Conservation (phyloP, 1,140 invertebrate species). For the Pogonomyrmex barbatus region DNA sequence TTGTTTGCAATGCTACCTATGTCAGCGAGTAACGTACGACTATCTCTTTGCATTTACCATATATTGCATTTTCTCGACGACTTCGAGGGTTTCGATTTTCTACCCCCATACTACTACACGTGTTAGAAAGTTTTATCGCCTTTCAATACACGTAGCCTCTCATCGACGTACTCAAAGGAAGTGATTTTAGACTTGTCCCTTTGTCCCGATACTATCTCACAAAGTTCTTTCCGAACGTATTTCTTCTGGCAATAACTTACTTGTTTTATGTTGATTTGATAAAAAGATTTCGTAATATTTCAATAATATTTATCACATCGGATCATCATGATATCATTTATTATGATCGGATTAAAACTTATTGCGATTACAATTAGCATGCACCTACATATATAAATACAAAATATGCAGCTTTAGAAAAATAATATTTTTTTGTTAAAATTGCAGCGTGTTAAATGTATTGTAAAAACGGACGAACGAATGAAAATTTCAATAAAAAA, state of each 20-base stretch:
- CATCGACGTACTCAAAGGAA: constrained; percentile 55
- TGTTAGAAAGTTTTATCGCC: constrained; percentile 59
- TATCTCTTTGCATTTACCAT: constrained; percentile 28
- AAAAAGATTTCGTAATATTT: constrained; percentile 2
- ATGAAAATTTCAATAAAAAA: constrained; percentile 12
- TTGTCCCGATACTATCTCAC: constrained; percentile 37
- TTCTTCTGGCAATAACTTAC: constrained; percentile 12
- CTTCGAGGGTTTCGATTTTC: constrained; percentile 38
- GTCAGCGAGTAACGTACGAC: not conserved
- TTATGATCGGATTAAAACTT: constrained; percentile 21
- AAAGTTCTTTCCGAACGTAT: constrained; percentile 40
- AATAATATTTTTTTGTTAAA: constrained; percentile 16
- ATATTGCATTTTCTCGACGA: not conserved
- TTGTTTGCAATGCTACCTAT: not conserved
- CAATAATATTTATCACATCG: no score
- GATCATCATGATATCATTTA: no score
- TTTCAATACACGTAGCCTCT: constrained; percentile 55
- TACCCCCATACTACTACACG: constrained; percentile 6
- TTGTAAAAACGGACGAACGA: not conserved
- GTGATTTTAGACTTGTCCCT: constrained; percentile 53
- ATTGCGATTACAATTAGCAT: not conserved
- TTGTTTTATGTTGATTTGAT: not conserved
- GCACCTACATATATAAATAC: not conserved
- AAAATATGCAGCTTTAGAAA: not conserved
- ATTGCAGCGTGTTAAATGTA: not conserved